These are phyloP conservation scores for Anastrepha obliqua DNA, from an alignment of 1,140 invertebrate species.

Conservation along the genomic window DNA sequence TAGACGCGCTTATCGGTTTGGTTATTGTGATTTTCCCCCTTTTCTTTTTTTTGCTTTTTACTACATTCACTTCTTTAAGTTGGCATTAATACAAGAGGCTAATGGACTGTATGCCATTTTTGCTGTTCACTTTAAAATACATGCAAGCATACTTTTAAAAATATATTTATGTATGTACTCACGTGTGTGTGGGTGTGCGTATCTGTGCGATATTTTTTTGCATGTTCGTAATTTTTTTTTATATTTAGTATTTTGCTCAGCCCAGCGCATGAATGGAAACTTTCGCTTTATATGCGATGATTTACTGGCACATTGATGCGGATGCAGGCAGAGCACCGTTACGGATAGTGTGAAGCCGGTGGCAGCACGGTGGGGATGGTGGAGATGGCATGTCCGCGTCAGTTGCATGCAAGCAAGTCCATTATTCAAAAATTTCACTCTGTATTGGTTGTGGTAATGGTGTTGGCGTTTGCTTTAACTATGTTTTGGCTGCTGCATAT, in stretches of 20 bases:
- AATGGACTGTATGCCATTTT: constrained; percentile 34
- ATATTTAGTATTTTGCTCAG: constrained; percentile 26
- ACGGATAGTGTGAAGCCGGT: background rate
- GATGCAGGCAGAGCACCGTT: background rate
- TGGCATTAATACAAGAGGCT: constrained; percentile 16
- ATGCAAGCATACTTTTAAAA: constrained; percentile 20
- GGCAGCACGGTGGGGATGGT: background rate
- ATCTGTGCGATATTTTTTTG: background rate
- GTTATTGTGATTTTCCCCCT: background rate
- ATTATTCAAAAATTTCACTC: constrained; percentile 49
- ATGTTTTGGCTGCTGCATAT: constrained; percentile 43
- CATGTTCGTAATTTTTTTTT: background rate
- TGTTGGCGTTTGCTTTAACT: constrained; percentile 25
- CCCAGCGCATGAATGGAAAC: constrained; percentile 11
- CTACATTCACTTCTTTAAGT: constrained; percentile 9
- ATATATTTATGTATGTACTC: background rate
- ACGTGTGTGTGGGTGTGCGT: background rate
- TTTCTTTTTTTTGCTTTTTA: constrained; percentile 9
- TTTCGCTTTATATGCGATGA: constrained; percentile 54
- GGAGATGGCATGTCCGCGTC: constrained; percentile 22
- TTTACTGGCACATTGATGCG: constrained; percentile 53
- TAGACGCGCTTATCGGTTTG: constrained; percentile 39
- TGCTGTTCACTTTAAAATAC: constrained; percentile 3
- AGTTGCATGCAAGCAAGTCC: constrained; percentile 36
- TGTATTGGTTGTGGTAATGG: constrained; percentile 17